Percentiles rank a stretch among this genome's conserved stretches.
Conservation (phyloP, 2,113 vertebrate genomes). For the Theropithecus gelada region DNA sequence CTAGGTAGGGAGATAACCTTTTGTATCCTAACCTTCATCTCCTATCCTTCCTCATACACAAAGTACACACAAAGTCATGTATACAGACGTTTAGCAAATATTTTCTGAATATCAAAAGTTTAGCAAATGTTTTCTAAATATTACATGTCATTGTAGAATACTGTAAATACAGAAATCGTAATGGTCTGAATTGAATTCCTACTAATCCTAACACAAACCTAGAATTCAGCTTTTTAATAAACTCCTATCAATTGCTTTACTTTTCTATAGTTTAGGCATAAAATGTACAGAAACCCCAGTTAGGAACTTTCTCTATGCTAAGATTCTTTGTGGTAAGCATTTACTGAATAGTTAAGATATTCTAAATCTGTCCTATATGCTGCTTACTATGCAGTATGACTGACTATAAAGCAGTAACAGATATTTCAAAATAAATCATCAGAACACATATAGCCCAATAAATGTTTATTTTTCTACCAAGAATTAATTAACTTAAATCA, state of each 20-base stretch:
- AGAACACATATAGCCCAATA: not conserved
- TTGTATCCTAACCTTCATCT: not conserved
- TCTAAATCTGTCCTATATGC: not conserved
- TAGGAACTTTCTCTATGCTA: not conserved
- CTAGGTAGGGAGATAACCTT: not conserved
- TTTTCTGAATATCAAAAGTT: too few relatives aligned
- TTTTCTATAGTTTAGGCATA: not conserved
- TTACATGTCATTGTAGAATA: not conserved
- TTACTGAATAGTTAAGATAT: not conserved
- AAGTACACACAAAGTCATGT: not conserved
- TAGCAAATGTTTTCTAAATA: slow-evolving; percentile 33
- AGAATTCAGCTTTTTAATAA: not conserved
- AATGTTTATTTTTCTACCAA: slow-evolving; percentile 41
- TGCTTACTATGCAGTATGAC: not conserved
- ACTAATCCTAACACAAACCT: not conserved
- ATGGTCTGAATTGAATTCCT: not conserved
- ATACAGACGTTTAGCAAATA: not conserved
- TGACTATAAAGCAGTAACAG: not conserved
- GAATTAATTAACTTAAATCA: not conserved
- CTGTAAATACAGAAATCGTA: not conserved
- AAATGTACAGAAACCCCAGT: not conserved
- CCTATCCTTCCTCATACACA: not conserved
- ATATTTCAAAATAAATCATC: not conserved
- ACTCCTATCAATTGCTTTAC: not conserved
- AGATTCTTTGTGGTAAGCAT: not conserved